Evolutionary conservation across 2,888 invertebrate genomes (phyloP), one percentile per base, ranked within the genome.

Genomic region (Oscheius sp.): DNA sequence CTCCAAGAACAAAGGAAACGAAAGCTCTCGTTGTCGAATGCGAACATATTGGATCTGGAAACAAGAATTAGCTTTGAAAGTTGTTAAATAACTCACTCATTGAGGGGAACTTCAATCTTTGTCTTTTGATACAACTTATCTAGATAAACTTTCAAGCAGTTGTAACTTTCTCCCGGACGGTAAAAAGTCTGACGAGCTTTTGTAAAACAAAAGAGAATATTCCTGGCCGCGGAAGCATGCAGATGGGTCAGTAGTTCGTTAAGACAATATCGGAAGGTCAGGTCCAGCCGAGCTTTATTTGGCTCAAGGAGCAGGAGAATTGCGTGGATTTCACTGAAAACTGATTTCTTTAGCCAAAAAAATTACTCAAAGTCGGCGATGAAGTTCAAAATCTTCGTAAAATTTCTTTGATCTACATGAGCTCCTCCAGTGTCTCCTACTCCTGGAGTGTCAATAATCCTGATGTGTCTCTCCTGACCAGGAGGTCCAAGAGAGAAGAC

Each of bases 151-250:
- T 38, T 17, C 28, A 68, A 41, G 24, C 56, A 54, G 14, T n/a
- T 20, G 24, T 22, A 38, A 14, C 36, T 44, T 28, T 59, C 59
- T 5, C 44, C 44, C 14, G 59, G 44, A 2, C 5, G 33, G 14
- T 59, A 59, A n/a, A 2, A 2, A 2, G 28, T 36, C 20, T 51
- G 14, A 69, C 45, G 9, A 3, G 74, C 44, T 33, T 81, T 75
- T 30, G 81, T 81, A 63, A 82, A 82, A 28, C 68, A 61, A 50
- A 81, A 81, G n/a, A 77, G 44, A 33, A 81, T 76, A 62, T 82
- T 81, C 28, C 70, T 59, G 9, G 68, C 67, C 12, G 80, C 80
- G 36, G 56, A 59, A 45, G 64, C 62, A 63, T 82, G 77, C 28
- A 81, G 67, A 44, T 80, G 68, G 1, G 68, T 68, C 26, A 81